Conservation (phyloP, 1,140 invertebrate genomes). For the Mamestra configurata region DNA sequence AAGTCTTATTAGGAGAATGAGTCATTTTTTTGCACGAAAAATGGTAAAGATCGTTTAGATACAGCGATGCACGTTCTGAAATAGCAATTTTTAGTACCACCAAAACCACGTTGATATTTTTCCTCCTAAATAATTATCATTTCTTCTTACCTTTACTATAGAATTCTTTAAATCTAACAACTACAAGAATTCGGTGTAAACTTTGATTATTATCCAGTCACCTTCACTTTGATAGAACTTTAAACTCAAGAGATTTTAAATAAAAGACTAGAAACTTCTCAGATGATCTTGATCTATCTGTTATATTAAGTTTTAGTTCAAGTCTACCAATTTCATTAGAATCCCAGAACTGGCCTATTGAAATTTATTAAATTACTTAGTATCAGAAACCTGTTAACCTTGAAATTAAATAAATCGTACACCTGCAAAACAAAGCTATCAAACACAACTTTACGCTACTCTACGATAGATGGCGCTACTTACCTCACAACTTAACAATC, state of each 20-base stretch:
- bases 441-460: conserved; percentile 59
- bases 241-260: too few species aligned
- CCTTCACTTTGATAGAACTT: too few species aligned
- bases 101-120: not conserved
- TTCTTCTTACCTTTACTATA: not conserved
- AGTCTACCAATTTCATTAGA: too few species aligned
- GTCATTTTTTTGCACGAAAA: conserved; percentile 10
- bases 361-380: too few species aligned
- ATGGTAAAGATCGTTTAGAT: conserved; percentile 30
- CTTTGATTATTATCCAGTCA: too few species aligned
- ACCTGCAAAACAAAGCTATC: not conserved
- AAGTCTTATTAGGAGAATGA: not conserved
- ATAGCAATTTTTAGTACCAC: not conserved
- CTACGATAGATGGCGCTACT: conserved; percentile 70
- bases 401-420: not conserved
- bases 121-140: not conserved
- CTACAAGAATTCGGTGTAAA: too few species aligned
- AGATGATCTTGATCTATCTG: too few species aligned
- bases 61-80: not conserved
- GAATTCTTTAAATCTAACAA: too few species aligned
- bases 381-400: too few species aligned
- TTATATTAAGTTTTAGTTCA: too few species aligned
- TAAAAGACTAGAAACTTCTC: too few species aligned
- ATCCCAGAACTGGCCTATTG: too few species aligned
- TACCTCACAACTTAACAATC: conserved; percentile 16